Evolutionary conservation across 2,113 vertebrate genomes (phyloP), one percentile per base, ranked within the genome.

Genomic region (Mesembrinibis cayennensis): DNA sequence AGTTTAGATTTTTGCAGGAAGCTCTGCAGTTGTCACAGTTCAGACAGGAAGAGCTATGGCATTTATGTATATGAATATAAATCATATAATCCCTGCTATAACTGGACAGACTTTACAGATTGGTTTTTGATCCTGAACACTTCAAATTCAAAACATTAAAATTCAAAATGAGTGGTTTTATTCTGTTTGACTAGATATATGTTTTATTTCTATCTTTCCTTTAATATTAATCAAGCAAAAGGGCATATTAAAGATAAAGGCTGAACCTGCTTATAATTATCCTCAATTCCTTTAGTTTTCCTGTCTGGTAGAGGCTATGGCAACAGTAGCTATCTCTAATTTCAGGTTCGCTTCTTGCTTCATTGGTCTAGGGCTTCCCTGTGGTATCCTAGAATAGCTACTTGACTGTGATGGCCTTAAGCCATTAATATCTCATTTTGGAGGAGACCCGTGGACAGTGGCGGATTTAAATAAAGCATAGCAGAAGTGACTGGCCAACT

Each of bases 401-500:
- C 85, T 88, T 77, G 78, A 58, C 91, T 92, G 67, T 63, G 91
- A 23, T 85, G 81, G 89, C 89, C 61, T 92, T 95, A 92, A 89
- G 83, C 81, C 93, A 85, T 95, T 97, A 95, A 84, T 91, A 87
- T 67, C 81, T 87, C 77, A 34, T 71, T 79, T 49, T 95, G 83
- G 89, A 91, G 83, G 93, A 89, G 94, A 84, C 92, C 70, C 3
- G 3, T 90, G 81, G 82, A 72, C 81, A 95, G 93, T 56, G 76
- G 29, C 84, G 92, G 93, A 62, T 94, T 96, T 95, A 96, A 95
- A 94, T 94, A 90, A 92, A 94, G 93, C 81, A 36, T 56, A 76
- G 87, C 89, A 91, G 89, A 87, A 92, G 81, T 79, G 52, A 62
- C 70, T 92, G 94, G 94, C 93, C 67, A 40, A 11, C 34, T 91